Percentiles rank a stretch among this genome's conserved stretches.
These are phyloP conservation scores for Gymnoscopelus braueri DNA, from an alignment of 2,797 vertebrate species.

Conservation along the genomic window DNA sequence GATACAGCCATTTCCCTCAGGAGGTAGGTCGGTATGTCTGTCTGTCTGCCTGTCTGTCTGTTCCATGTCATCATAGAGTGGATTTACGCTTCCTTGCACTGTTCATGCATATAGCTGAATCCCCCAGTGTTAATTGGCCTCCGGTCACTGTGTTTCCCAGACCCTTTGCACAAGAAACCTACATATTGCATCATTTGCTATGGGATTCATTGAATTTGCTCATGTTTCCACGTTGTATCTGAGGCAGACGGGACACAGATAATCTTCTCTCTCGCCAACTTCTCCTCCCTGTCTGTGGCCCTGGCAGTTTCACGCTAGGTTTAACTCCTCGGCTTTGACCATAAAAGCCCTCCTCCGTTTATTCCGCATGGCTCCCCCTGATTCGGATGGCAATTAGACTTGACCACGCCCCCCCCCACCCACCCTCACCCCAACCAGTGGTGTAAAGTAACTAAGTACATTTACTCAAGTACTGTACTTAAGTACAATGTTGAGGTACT, in stretches of 20 bases:
- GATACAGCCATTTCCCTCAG: too few relatives aligned
- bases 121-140: too few relatives aligned
- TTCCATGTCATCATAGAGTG: too few relatives aligned
- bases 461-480: too few relatives aligned
- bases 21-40: too few relatives aligned
- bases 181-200: background rate
- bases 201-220: background rate
- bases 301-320: conserved; percentile 24
- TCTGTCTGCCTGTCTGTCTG: too few relatives aligned
- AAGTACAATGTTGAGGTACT: too few relatives aligned
- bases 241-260: background rate
- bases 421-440: too few relatives aligned
- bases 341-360: conserved; percentile 39
- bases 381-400: conserved; percentile 27
- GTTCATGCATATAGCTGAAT: too few relatives aligned
- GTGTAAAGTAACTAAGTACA: too few relatives aligned
- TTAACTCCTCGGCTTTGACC: conserved; percentile 25
- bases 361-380: conserved; percentile 11
- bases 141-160: too few relatives aligned
- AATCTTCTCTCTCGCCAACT: conserved; percentile 15
- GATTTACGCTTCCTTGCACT: too few relatives aligned
- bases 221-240: conserved; percentile 10
- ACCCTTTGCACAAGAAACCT: background rate
- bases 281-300: conserved; percentile 7
- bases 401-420: conserved; percentile 6